phyloP scores from a whole-genome alignment of 2,888 invertebrate species.

The Chrysodeixis includens region DNA sequence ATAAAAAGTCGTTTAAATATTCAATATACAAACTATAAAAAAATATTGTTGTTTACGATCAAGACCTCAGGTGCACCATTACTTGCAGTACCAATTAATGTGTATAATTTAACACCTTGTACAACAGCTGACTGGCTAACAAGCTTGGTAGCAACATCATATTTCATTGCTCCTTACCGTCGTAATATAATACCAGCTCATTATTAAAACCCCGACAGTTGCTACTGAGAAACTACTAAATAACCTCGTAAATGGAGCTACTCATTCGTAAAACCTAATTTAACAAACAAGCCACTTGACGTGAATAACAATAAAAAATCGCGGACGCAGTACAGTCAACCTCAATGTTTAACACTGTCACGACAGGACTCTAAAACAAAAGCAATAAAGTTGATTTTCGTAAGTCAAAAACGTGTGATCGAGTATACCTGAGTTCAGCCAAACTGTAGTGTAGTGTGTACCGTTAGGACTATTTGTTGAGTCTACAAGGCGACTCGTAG shows the following conservation, averaged over 20 bases:
- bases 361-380: background rate
- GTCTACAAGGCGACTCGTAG: constrained; percentile 16
- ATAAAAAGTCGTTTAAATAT: no score
- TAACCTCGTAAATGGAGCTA: constrained; percentile 38
- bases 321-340: constrained; percentile 11
- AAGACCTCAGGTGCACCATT: constrained; percentile 16
- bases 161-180: constrained; percentile 37
- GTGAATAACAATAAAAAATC: constrained; percentile 29
- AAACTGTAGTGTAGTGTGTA: constrained; percentile 1
- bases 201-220: constrained; percentile 35
- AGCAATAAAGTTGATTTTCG: background rate
- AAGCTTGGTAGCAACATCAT: constrained; percentile 47
- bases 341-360: background rate
- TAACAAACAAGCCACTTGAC: constrained; percentile 28
- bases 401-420: background rate
- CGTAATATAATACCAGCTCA: constrained; percentile 49
- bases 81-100: constrained; percentile 31
- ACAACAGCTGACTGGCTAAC: constrained; percentile 52
- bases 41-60: constrained; percentile 7
- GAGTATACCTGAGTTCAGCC: background rate
- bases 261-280: constrained; percentile 44
- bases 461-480: constrained; percentile 10
- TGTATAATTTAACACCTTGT: constrained; percentile 49
- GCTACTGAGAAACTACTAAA: constrained; percentile 35
- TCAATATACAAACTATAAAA: background rate